Evolutionary conservation across 2,888 invertebrate genomes (phyloP).

Genomic region (Ctena decussata): DNA sequence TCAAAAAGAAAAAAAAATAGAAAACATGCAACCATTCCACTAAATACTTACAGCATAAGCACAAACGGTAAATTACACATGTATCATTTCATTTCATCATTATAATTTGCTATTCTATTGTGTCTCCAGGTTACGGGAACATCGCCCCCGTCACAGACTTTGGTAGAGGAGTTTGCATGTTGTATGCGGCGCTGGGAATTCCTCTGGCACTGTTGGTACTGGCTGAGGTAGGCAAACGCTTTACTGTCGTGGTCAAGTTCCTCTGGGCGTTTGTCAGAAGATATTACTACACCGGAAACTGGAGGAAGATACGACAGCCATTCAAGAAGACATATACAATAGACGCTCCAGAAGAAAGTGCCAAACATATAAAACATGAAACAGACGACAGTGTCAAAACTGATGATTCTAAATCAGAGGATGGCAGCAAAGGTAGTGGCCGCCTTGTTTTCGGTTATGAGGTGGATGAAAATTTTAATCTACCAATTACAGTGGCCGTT

Average conservation of each 20-base stretch:
- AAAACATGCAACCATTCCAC: too few relatives aligned
- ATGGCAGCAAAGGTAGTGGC: slow-evolving; percentile 51
- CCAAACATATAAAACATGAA: slow-evolving; percentile 88
- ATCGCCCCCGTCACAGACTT: slow-evolving; percentile 95
- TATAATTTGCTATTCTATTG: background rate
- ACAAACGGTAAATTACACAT: too few relatives aligned
- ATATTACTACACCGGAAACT: slow-evolving; percentile 92
- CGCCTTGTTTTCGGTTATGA: slow-evolving; percentile 68
- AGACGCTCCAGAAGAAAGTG: background rate
- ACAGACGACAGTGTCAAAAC: background rate
- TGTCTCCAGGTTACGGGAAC: slow-evolving; percentile 95
- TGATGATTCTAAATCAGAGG: slow-evolving; percentile 29
- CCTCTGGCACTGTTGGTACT: slow-evolving; percentile 97
- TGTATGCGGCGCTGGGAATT: slow-evolving; percentile 98
- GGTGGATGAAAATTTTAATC: slow-evolving; percentile 93
- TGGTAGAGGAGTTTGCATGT: slow-evolving; percentile 95
- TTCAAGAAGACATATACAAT: background rate
- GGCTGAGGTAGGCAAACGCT: slow-evolving; percentile 97
- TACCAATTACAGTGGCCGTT: slow-evolving; percentile 96
- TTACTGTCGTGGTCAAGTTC: slow-evolving; percentile 96
- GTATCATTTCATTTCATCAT: too few relatives aligned
- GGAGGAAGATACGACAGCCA: slow-evolving; percentile 88
- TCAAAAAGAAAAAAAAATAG: too few relatives aligned
- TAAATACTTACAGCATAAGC: too few relatives aligned
- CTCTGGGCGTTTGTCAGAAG: slow-evolving; percentile 89